A percentile compares a stretch with the other conserved stretches of the same genome.
Conservation (phyloP, 2,888 invertebrate species). For the Micoletzkya japonica region DNA sequence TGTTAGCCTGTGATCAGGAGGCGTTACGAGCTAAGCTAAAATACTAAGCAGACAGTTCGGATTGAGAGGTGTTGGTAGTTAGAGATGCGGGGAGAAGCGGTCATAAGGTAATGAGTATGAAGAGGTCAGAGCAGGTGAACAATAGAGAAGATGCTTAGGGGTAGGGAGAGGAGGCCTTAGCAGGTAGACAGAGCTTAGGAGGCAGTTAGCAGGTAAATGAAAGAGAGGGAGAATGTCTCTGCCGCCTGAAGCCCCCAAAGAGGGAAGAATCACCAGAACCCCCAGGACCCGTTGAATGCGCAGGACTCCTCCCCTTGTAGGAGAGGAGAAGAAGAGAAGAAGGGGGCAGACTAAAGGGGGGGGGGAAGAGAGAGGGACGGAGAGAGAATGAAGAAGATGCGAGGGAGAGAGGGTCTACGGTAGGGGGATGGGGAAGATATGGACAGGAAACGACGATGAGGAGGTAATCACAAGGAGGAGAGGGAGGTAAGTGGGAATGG, state of each 20-base stretch:
- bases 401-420: not conserved
- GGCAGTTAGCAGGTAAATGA: too few species aligned
- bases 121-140: too few species aligned
- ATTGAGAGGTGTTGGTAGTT: too few species aligned
- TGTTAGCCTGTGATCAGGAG: too few species aligned
- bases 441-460: constrained; percentile 2
- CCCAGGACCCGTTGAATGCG: not conserved
- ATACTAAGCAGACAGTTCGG: too few species aligned
- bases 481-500: too few species aligned
- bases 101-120: too few species aligned
- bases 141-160: too few species aligned
- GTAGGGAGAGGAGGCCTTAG: too few species aligned
- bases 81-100: too few species aligned
- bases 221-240: not conserved
- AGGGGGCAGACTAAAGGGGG: not conserved
- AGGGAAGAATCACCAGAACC: constrained; percentile 1
- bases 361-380: not conserved
- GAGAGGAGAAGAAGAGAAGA: not conserved
- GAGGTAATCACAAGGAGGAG: not conserved
- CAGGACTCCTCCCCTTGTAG: not conserved
- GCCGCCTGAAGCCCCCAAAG: not conserved
- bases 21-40: too few species aligned
- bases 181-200: too few species aligned
- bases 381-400: constrained; percentile 3
- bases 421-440: not conserved